Evolutionary conservation across 2,113 vertebrate species (phyloP).

Genomic region (Girardinichthys multiradiatus): DNA sequence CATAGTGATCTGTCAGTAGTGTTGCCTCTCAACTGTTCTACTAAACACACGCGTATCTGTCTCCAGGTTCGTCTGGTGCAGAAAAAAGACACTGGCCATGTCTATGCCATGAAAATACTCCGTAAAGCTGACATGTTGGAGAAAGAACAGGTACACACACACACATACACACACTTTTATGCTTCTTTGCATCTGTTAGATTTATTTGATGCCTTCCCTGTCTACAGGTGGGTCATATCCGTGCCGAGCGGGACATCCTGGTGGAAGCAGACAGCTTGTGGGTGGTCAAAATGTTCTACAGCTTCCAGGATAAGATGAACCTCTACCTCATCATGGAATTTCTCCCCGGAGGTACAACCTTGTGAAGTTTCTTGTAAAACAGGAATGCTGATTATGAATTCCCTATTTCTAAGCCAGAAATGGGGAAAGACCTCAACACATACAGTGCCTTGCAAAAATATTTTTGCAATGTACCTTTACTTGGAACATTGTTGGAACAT

Average conservation of each 20-base stretch:
- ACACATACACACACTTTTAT: background rate
- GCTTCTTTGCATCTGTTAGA: too few species aligned
- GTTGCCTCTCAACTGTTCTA: background rate
- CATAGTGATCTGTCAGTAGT: too few species aligned
- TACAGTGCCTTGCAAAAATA: too few species aligned
- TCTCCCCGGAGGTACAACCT: conserved; percentile 90
- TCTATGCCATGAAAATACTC: conserved; percentile 99
- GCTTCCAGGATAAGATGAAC: conserved; percentile 99
- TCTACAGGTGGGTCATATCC: conserved; percentile 93
- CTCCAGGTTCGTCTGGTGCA: conserved; percentile 93
- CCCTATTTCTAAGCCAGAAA: too few species aligned
- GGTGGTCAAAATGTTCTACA: conserved; percentile 99
- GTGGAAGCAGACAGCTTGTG: conserved; percentile 98
- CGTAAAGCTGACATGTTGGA: conserved; percentile 99
- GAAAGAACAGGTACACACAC: conserved; percentile 90
- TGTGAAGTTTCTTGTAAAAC: background rate
- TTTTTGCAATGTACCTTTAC: too few species aligned
- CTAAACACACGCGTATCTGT: too few species aligned
- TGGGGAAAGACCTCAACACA: too few species aligned
- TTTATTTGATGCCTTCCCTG: background rate
- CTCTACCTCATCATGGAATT: conserved; percentile 99
- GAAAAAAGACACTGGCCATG: conserved; percentile 98
- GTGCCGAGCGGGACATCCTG: conserved; percentile 95
- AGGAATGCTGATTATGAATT: too few species aligned
- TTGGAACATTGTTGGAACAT: background rate